Conservation (phyloP, 2,888 invertebrate genomes). For the Hofmannophila pseudospretella region DNA sequence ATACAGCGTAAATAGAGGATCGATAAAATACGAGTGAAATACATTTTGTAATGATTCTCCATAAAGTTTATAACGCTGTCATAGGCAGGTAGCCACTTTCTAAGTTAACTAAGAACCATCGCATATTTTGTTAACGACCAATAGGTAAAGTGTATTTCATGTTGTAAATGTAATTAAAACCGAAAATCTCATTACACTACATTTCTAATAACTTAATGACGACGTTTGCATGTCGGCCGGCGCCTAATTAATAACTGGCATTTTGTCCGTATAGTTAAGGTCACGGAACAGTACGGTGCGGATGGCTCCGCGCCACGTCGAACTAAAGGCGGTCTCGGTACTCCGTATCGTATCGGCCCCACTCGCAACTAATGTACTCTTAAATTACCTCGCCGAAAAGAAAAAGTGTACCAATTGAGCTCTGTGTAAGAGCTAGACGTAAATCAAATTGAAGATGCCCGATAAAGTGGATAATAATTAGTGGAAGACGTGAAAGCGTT, state of each 20-base stretch:
- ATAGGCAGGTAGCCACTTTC: constrained; percentile 26
- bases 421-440: constrained; percentile 66
- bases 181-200: constrained; percentile 35
- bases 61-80: constrained; percentile 22
- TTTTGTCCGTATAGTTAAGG: background rate
- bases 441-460: constrained; percentile 78
- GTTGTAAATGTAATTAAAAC: constrained; percentile 32
- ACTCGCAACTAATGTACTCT: constrained; percentile 36
- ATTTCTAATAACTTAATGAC: constrained; percentile 22
- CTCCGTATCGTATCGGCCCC: constrained; percentile 26
- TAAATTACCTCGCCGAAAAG: constrained; percentile 64
- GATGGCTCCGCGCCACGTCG: background rate
- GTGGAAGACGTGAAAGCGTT: constrained; percentile 76
- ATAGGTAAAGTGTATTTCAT: constrained; percentile 17
- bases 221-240: constrained; percentile 15
- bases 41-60: constrained; percentile 24
- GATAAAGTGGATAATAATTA: constrained; percentile 79
- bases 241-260: constrained; percentile 21
- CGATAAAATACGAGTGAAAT: constrained; percentile 19
- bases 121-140: constrained; percentile 28
- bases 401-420: constrained; percentile 74
- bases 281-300: background rate
- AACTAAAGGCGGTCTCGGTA: constrained; percentile 1
- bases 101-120: constrained; percentile 22
- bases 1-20: background rate